Conservation (phyloP, 2,888 invertebrate genomes). For the Agrotis ipsilon region DNA sequence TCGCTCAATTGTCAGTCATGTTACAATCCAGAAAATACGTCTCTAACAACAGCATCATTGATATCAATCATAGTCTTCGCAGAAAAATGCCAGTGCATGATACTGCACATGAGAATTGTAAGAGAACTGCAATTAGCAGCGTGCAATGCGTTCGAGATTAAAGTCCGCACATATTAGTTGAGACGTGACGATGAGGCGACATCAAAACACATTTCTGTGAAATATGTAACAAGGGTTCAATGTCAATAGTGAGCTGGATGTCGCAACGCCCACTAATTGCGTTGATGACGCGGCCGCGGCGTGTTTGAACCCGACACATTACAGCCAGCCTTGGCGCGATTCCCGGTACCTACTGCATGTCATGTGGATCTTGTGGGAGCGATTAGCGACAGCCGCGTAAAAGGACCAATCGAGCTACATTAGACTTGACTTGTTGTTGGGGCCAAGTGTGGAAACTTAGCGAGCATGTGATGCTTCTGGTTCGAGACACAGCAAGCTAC, state of each 20-base stretch:
- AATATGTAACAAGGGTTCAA: slow-evolving; percentile 88
- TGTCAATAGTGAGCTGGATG: slow-evolving; percentile 86
- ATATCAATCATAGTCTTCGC: slow-evolving; percentile 56
- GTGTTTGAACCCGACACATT: slow-evolving; percentile 85
- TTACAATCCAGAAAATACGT: slow-evolving; percentile 31
- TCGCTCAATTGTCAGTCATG: slow-evolving; percentile 24
- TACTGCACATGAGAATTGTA: slow-evolving; percentile 44
- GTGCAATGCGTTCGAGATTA: slow-evolving; percentile 67
- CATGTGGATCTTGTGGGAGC: slow-evolving; percentile 56
- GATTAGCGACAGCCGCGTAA: slow-evolving; percentile 52
- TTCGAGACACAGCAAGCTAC: slow-evolving; percentile 6
- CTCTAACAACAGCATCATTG: slow-evolving; percentile 43
- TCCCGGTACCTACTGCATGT: slow-evolving; percentile 75
- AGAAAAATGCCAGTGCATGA: slow-evolving; percentile 53
- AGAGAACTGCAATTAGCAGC: slow-evolving; percentile 54
- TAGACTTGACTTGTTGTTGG: slow-evolving; percentile 27
- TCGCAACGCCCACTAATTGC: slow-evolving; percentile 87
- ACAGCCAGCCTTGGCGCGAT: slow-evolving; percentile 84
- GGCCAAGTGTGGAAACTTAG: slow-evolving; percentile 39
- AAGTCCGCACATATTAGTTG: slow-evolving; percentile 75
- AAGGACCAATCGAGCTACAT: slow-evolving; percentile 53
- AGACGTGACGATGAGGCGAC: slow-evolving; percentile 75
- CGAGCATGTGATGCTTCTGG: slow-evolving; percentile 1
- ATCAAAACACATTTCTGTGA: slow-evolving; percentile 87
- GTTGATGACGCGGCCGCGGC: slow-evolving; percentile 80